Evolutionary conservation across 1,140 invertebrate species (phyloP).

Genomic region (Drosophila rhopaloa): DNA sequence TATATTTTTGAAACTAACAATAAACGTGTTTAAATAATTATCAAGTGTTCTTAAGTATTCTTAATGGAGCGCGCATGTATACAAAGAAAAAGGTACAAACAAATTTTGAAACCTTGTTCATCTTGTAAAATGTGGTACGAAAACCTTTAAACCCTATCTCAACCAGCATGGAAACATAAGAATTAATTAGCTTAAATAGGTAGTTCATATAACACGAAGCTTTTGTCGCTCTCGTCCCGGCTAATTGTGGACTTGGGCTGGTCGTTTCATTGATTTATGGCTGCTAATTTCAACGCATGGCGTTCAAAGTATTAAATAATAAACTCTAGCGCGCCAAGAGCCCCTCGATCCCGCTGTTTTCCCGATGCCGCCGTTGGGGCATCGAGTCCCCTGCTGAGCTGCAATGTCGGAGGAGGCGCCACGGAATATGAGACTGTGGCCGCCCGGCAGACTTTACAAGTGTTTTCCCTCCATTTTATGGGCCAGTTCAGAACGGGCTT

Average conservation of each 20-base stretch:
- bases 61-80: no score
- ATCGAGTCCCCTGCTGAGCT: constrained; percentile 31
- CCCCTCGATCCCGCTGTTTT: constrained; percentile 43
- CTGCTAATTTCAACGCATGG: constrained; percentile 78
- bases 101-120: neutral
- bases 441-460: constrained; percentile 65
- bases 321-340: constrained; percentile 65
- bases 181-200: constrained; percentile 66
- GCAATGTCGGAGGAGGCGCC: constrained; percentile 59
- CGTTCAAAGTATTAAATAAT: constrained; percentile 79
- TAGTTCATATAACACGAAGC: constrained; percentile 61
- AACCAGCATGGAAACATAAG: constrained; percentile 36
- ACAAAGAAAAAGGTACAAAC: no score
- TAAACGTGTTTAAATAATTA: no score
- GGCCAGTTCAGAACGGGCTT: constrained; percentile 22
- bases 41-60: no score
- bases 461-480: constrained; percentile 78
- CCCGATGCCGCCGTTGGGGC: neutral
- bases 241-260: constrained; percentile 78
- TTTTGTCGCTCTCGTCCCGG: constrained; percentile 31
- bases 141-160: constrained; percentile 1
- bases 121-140: neutral
- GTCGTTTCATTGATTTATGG: constrained; percentile 81
- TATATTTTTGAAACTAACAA: no score
- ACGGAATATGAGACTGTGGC: constrained; percentile 62